A percentile compares a stretch with the other conserved stretches of the same genome.
phyloP scores from a whole-genome alignment of 2,113 vertebrate species.

The Planiliza haematocheilus region DNA sequence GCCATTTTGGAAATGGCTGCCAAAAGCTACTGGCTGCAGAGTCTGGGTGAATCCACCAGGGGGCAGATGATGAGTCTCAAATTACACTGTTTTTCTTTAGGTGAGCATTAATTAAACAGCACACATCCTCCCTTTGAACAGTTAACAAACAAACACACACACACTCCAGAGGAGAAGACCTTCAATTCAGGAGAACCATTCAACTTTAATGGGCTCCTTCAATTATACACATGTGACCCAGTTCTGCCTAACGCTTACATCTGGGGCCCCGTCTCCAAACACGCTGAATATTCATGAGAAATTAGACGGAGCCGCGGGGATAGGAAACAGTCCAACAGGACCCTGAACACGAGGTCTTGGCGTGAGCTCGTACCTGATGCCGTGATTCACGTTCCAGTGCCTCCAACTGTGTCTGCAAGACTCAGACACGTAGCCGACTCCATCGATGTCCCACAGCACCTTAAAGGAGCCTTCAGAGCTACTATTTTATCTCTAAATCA shows the following conservation, averaged over 20 bases:
- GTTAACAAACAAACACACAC: not conserved
- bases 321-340: not conserved
- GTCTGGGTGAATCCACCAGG: too few relatives aligned
- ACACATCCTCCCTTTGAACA: too few relatives aligned
- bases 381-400: too few relatives aligned
- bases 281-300: slow-evolving; percentile 67
- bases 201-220: slow-evolving; percentile 56
- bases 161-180: not conserved
- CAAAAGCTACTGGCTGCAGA: too few relatives aligned
- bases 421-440: too few relatives aligned
- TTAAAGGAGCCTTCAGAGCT: too few relatives aligned
- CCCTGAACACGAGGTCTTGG: not conserved
- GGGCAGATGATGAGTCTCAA: too few relatives aligned
- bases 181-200: slow-evolving; percentile 27
- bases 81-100: too few relatives aligned
- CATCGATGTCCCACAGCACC: too few relatives aligned
- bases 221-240: slow-evolving; percentile 67
- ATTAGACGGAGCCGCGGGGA: slow-evolving; percentile 16
- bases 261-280: slow-evolving; percentile 34
- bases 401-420: too few relatives aligned
- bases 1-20: too few relatives aligned
- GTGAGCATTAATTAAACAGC: too few relatives aligned
- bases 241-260: slow-evolving; percentile 54
- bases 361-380: not conserved
- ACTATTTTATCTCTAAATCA: not conserved